These are phyloP conservation scores for Platycheirus albimanus DNA, from an alignment of 2,888 invertebrate species.

Conservation along the genomic window DNA sequence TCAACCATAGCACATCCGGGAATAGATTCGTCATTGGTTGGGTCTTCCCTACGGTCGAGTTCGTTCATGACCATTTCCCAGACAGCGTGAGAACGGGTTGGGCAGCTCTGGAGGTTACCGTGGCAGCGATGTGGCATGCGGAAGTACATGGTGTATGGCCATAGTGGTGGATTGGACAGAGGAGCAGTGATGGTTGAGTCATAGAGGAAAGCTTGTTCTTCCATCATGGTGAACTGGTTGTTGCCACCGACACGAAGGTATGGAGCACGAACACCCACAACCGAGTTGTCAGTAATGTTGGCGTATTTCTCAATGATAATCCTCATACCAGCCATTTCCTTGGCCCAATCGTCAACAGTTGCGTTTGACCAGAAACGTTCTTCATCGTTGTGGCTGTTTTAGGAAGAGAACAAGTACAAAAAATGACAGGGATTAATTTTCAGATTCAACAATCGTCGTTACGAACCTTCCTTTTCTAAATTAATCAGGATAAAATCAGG, in stretches of 20 bases:
- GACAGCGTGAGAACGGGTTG: conserved; percentile 95
- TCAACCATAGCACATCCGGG: conserved; percentile 97
- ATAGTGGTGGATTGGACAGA: conserved; percentile 94
- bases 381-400: conserved; percentile 91
- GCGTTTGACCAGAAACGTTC: conserved; percentile 97
- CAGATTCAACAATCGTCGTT: background rate
- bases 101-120: conserved; percentile 95
- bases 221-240: conserved; percentile 99
- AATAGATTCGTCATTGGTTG: conserved; percentile 93
- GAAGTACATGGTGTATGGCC: conserved; percentile 99
- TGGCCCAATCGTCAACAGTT: conserved; percentile 95
- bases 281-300: conserved; percentile 94
- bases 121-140: conserved; percentile 97
- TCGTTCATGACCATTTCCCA: conserved; percentile 99
- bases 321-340: conserved; percentile 97
- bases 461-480: background rate
- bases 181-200: conserved; percentile 98
- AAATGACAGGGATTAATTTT: conserved; percentile 16
- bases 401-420: conserved; percentile 43
- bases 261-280: conserved; percentile 95
- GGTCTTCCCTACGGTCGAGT: conserved; percentile 95
- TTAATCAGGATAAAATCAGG: background rate
- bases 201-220: conserved; percentile 96
- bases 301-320: conserved; percentile 95
- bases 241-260: conserved; percentile 96